Percentiles rank a stretch among this genome's conserved stretches.
phyloP scores from a whole-genome alignment of 2,888 invertebrate genomes.

The Agrilus mali region DNA sequence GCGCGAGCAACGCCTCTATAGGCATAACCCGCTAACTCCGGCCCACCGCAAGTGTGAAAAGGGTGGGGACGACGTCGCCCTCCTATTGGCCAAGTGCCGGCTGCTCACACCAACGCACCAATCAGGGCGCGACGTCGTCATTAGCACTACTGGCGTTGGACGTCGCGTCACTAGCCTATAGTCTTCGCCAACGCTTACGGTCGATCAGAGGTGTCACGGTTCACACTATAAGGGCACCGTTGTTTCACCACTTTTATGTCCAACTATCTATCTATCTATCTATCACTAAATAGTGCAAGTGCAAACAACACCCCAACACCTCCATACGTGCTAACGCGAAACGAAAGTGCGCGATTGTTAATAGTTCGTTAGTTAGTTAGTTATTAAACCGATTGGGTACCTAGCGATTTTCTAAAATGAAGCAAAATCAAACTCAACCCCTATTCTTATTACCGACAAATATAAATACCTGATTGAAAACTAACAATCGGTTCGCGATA shows the following conservation, averaged over 20 bases:
- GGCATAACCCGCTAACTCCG: constrained; percentile 32
- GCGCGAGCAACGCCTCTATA: constrained; percentile 31
- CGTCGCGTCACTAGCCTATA: constrained; percentile 31
- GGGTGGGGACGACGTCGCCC: constrained; percentile 34
- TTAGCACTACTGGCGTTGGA: constrained; percentile 35
- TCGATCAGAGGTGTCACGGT: constrained; percentile 32
- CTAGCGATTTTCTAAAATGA: too few relatives aligned
- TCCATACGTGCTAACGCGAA: constrained; percentile 1
- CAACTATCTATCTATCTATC: constrained; percentile 7
- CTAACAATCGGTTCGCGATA: too few relatives aligned
- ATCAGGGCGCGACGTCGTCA: constrained; percentile 32
- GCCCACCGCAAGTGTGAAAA: constrained; percentile 35
- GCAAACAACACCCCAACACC: constrained; percentile 3
- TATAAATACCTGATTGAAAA: too few relatives aligned
- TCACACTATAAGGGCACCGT: constrained; percentile 22
- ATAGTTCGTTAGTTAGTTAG: too few relatives aligned
- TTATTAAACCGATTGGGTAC: too few relatives aligned
- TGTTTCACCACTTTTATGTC: constrained; percentile 8
- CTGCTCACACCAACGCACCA: constrained; percentile 30
- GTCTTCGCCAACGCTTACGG: constrained; percentile 32
- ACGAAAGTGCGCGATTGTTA: neutral
- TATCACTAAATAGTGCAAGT: too few relatives aligned
- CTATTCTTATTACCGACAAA: too few relatives aligned
- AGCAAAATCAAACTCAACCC: too few relatives aligned
- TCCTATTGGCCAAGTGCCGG: constrained; percentile 30